A percentile compares a stretch with the other conserved stretches of the same genome.
Conservation (phyloP, 37 sponge, comb jelly and placozoan species). For the Geodia barretti region DNA sequence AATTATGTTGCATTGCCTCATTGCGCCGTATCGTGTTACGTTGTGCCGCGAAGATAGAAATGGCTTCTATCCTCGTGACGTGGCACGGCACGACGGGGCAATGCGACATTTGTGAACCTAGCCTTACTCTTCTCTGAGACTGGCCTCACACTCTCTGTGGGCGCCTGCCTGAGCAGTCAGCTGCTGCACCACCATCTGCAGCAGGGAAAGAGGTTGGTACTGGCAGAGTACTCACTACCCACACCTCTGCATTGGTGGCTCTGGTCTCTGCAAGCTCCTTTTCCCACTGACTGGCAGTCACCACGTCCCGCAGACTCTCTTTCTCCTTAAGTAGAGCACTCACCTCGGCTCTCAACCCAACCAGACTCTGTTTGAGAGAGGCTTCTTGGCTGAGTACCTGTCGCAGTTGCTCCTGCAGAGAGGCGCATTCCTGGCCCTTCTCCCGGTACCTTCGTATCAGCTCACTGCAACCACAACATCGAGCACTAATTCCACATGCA, state of each 20-base stretch:
- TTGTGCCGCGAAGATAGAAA: too few relatives aligned
- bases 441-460: constrained; percentile 23
- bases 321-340: constrained; percentile 27
- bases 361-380: background rate
- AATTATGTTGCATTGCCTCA: too few relatives aligned
- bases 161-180: constrained; percentile 6
- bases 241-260: constrained; percentile 2
- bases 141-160: background rate
- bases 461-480: constrained; percentile 29
- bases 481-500: background rate
- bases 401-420: background rate
- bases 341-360: constrained; percentile 27
- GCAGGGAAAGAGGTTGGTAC: background rate
- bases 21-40: too few relatives aligned
- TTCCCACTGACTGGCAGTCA: background rate
- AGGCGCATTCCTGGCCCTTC: constrained; percentile 7
- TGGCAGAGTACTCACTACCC: background rate
- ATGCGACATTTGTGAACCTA: background rate
- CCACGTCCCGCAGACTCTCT: background rate
- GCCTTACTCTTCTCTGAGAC: constrained; percentile 18
- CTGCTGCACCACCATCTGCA: constrained; percentile 20
- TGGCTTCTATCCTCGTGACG: too few relatives aligned
- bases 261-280: too few relatives aligned
- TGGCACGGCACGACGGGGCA: background rate
- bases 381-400: background rate